Evolutionary conservation across 37 sponge, comb jelly and placozoan genomes (phyloP).

Genomic region (Aphrocallistes beatrix): DNA sequence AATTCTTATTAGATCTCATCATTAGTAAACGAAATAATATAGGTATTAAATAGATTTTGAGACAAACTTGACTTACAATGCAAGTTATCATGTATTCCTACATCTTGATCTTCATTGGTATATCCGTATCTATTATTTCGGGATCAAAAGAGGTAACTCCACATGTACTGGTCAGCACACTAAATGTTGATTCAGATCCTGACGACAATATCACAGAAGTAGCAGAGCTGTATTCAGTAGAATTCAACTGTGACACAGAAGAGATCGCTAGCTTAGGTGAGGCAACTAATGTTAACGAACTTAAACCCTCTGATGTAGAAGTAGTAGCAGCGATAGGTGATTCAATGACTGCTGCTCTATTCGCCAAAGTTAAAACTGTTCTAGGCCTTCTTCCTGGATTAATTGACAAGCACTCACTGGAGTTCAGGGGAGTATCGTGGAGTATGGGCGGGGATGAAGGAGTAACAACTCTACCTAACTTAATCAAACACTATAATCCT

Average conservation of each 20-base stretch:
- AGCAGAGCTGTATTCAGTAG: background rate
- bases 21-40: too few species aligned
- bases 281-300: background rate
- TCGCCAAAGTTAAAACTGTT: background rate
- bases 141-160: too few species aligned
- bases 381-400: conserved; percentile 3
- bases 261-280: background rate
- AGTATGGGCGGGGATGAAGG: conserved; percentile 46
- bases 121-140: too few species aligned
- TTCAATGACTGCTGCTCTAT: conserved; percentile 21
- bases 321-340: conserved; percentile 26
- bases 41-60: too few species aligned
- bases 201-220: background rate
- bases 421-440: conserved; percentile 24
- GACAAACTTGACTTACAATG: too few species aligned
- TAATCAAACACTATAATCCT: conserved; percentile 39
- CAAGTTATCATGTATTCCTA: too few species aligned
- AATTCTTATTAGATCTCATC: too few species aligned
- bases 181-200: background rate
- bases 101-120: too few species aligned
- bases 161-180: too few species aligned
- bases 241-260: background rate
- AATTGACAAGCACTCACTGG: background rate
- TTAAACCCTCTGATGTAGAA: conserved; percentile 14
- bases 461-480: conserved; percentile 40